Base-by-base conservation (phyloP, 2,797 vertebrate genomes). In the Sebastes kiyomatsui region DNA sequence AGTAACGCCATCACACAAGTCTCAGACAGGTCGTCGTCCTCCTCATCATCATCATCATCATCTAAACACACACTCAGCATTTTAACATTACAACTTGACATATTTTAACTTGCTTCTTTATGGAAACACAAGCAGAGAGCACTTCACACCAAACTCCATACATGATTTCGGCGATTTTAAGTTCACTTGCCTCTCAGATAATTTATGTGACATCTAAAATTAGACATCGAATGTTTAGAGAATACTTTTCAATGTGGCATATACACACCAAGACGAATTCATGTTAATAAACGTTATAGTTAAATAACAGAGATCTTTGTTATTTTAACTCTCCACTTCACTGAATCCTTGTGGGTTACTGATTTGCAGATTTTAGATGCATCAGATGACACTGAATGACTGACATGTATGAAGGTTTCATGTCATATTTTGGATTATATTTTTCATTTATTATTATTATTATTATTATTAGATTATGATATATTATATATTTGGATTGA, bases 111-210 rank as follows among this genome's bases (percentile, higher is more conserved):
- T 23, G n/a, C 20, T 23, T 30, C 30, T 33, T 61, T 59, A 10
- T 11, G 23, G 18, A 32, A 22, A 23, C 7, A 8, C 30, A 7
- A 16, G 32, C 1, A 3, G 18, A 42, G 7, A 56, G 4, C 9
- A 18, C 4, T 13, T 32, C 18, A 12, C 13, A 49, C 62, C 61
- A 22, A 58, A 76, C 64, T 73, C 32, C 68, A 49, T 76, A 68
- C 22, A 69, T 5, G 16, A 58, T 0, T 4, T 22, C 0, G 0
- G 1, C 16, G 13, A 18, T 38, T 78, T 75, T 56, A 72, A 55
- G 5, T 49, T 22, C 1, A 16, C 7, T 16, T 35, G 2, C 4
- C 6, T 60, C 12, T 60, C 1, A 13, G 7, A 16, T 16, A 3
- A 9, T 38, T 12, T n/a, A 54, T 27, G 9, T 3, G 5, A 42